Evolutionary conservation across 2,113 vertebrate species (phyloP), one percentile per base, ranked within the genome.

Genomic region (Takifugu flavidus): DNA sequence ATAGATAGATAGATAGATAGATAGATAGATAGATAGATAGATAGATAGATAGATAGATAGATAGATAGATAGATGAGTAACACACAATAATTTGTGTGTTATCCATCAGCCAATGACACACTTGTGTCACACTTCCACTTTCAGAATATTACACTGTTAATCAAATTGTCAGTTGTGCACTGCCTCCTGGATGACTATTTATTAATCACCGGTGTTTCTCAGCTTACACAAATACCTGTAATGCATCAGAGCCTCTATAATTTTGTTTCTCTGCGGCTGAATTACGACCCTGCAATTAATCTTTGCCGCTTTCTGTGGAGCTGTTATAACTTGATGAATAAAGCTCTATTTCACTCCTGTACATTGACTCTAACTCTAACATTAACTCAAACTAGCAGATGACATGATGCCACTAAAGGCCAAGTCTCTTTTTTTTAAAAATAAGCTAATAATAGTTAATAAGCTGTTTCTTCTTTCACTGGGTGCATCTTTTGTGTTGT

Each of bases 31-130:
- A 15, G 11, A 45, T 45, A 45, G 11, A 43, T 43, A 43, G 5
- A 43, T 43, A 43, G 5, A 43, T 43, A 43, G 5, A 43, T 43
- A 43, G 6, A 45, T 45, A 13, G 12, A 45, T 45, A 45, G 12
- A 45, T 45, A 61, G 77, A 70, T 68, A 43, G 42, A 43, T 43
- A 6, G 5, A 43, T 43, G 12, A 12, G 42, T 12, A 43, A 12
- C 42, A 43, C 45, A 46, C 45, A 46, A 12, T 13, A 43, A 46
- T 13, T 53, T 74, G 74, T 49, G 43, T 56, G 47, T 68, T 74
- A 64, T 78, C 85, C 60, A 86, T 85, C 82, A 82, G 56, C 25
- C 25, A 67, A 55, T 59, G 70, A 61, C 82, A 76, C 74, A 74
- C 13, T 11, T 15, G 51, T 46, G 61, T 59, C 76, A 58, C 79